Evolutionary conservation across 2,113 vertebrate genomes (phyloP).

Genomic region (Syngnathus scovelli): DNA sequence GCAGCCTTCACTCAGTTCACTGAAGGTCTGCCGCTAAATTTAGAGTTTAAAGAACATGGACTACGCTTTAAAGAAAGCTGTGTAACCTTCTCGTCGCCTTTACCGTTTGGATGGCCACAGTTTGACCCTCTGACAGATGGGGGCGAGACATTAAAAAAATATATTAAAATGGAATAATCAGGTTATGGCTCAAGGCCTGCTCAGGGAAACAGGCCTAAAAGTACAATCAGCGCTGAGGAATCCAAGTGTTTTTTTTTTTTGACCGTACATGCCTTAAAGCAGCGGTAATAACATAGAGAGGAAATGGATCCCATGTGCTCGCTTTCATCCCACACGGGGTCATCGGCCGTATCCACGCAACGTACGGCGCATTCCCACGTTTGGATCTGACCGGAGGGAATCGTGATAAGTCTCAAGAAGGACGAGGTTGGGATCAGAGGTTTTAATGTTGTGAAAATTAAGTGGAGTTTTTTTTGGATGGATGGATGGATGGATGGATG

Average conservation of each 20-base stretch:
- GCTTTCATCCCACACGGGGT: constrained; percentile 55
- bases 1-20: not conserved
- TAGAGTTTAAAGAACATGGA: not conserved
- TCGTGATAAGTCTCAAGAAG: not conserved
- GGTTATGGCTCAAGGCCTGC: constrained; percentile 59
- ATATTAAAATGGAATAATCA: constrained; percentile 72
- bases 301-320: constrained; percentile 70
- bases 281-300: constrained; percentile 63
- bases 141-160: constrained; percentile 52
- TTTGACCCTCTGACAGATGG: not conserved
- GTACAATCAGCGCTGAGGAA: constrained; percentile 65
- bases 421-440: too few relatives aligned
- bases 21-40: not conserved
- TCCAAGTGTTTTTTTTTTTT: constrained; percentile 61
- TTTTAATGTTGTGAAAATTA: too few relatives aligned
- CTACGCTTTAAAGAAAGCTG: too few relatives aligned
- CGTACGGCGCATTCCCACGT: constrained; percentile 46
- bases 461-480: too few relatives aligned
- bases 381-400: not conserved
- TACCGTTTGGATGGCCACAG: not conserved
- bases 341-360: constrained; percentile 46
- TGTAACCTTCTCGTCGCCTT: not conserved
- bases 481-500: too few relatives aligned
- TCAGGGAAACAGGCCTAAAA: constrained; percentile 59
- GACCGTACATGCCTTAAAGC: constrained; percentile 65